Percentiles rank a stretch among this genome's conserved stretches.
phyloP scores from a whole-genome alignment of 2,888 invertebrate genomes.

The Drosophila fulvimacula region DNA sequence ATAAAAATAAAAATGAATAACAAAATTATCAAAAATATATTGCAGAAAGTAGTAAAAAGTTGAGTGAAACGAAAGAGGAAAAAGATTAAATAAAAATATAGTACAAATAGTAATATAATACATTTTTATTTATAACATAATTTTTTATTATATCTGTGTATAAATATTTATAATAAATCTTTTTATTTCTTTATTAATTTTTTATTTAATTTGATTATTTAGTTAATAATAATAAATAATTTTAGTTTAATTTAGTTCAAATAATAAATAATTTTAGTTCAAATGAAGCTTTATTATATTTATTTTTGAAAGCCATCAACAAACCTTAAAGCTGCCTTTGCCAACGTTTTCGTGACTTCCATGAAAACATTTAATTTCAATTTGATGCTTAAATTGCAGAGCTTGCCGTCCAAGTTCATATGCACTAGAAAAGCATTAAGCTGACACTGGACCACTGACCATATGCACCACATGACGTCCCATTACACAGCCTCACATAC shows the following conservation, averaged over 20 bases:
- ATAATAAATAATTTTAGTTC: no score
- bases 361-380: constrained; percentile 23
- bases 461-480: constrained; percentile 59
- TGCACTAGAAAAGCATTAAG: constrained; percentile 18
- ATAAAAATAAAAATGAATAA: no score
- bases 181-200: neutral
- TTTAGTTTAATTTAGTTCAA: no score
- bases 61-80: neutral
- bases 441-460: constrained; percentile 41
- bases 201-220: no score
- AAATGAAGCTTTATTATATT: no score
- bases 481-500: constrained; percentile 11
- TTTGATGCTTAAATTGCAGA: constrained; percentile 19
- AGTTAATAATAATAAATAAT: no score
- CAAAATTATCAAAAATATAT: no score
- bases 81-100: neutral
- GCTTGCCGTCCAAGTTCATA: constrained; percentile 19
- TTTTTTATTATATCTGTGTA: no score
- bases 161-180: no score
- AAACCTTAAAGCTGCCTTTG: neutral
- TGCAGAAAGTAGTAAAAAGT: no score
- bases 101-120: no score
- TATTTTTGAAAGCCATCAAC: neutral
- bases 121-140: no score
- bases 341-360: neutral